Base-by-base conservation (phyloP, 2,113 vertebrate genomes). In the Entomyzon cyanotis region DNA sequence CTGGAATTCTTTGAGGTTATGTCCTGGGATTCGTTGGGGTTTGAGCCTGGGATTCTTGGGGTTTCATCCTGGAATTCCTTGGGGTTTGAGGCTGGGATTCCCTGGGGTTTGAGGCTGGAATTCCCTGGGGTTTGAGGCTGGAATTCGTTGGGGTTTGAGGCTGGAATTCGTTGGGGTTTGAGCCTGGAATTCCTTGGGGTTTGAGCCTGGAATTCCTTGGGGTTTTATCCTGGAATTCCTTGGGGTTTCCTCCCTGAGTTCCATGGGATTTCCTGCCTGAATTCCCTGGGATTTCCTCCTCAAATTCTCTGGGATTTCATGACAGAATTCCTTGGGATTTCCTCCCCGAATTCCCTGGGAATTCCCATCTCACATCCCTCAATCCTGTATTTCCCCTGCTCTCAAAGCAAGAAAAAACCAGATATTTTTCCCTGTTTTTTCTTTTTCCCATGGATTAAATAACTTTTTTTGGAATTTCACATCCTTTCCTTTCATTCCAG, bases 401-500 rank as follows among this genome's bases (percentile, higher is more conserved):
- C 24, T 58, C 9, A 6, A 41, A 24, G 25, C 9, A 4, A 18
- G 7, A 24, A 42, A 62, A 39, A 2, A 1, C 1, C 25, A 39
- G 5, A 24, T 5, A 7, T 7, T 24, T 6, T 8, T 16, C 39
- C 39, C 39, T 39, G 39, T 39, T 39, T 39, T 39, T 39, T 39
- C 11, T 46, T 27, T 55, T 35, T 20, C 5, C 39, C 7, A 33
- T 59, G 30, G 15, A 21, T 64, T 25, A 9, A 10, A 11, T 31
- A 6, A 37, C 24, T 16, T 53, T 5, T 35, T 39, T 25, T 27
- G 10, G 33, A 56, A 25, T 7, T 4, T 55, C 12, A 52, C 15
- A 0, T 42, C 0, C 0, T 69, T 86, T 53, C 81, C 10, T 95
- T 92, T 92, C 44, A 23, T 96, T 98, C 63, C 95, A 99, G 99